phyloP scores from a whole-genome alignment of 2,113 vertebrate genomes.

The Spea multiplicata region DNA sequence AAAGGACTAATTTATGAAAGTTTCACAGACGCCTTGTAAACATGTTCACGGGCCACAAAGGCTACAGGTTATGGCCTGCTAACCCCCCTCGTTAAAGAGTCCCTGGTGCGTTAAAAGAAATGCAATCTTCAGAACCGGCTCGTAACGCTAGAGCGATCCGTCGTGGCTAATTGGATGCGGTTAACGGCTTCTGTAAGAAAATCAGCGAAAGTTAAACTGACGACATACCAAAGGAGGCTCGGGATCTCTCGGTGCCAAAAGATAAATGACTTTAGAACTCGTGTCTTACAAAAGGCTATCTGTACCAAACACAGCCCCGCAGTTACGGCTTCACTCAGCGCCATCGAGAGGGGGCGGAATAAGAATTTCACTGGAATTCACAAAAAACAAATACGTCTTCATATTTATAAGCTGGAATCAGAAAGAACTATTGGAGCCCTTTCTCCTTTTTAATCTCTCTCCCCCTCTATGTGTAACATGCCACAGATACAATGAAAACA shows the following conservation, averaged over 20 bases:
- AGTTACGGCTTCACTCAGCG: constrained; percentile 36
- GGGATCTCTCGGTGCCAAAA: constrained; percentile 23
- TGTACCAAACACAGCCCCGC: constrained; percentile 16
- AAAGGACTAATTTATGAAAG: too few species aligned
- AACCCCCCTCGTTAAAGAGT: neutral
- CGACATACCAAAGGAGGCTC: constrained; percentile 21
- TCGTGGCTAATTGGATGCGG: constrained; percentile 36
- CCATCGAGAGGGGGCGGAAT: constrained; percentile 8
- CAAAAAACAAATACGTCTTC: neutral
- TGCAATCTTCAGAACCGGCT: neutral
- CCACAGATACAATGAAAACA: too few species aligned
- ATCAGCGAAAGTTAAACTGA: constrained; percentile 28
- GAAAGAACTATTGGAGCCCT: neutral
- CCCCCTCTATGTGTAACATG: too few species aligned
- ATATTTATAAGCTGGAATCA: neutral
- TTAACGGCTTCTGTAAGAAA: constrained; percentile 42
- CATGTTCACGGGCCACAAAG: too few species aligned
- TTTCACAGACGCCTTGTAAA: too few species aligned
- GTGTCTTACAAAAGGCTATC: constrained; percentile 20
- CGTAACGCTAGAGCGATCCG: constrained; percentile 14
- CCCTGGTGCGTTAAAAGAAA: neutral
- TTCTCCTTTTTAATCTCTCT: too few species aligned
- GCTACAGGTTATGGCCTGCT: too few species aligned
- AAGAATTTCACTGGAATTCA: constrained; percentile 14
- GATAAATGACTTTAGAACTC: constrained; percentile 21